Evolutionary conservation across 2,797 vertebrate species (phyloP), one percentile per base, ranked within the genome.

Genomic region (Orestias chungarensis): DNA sequence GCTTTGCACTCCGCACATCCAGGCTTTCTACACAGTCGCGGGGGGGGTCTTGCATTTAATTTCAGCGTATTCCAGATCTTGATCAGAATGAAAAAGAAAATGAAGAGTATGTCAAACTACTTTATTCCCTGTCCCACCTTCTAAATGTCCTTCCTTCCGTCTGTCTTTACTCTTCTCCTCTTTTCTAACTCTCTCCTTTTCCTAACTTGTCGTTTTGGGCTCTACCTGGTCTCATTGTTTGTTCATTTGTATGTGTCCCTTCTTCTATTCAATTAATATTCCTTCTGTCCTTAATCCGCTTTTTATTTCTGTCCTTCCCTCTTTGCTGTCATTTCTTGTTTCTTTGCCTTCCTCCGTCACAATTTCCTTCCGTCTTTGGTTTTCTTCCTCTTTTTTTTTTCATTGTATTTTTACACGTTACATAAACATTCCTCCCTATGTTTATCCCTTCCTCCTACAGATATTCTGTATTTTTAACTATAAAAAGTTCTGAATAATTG

Each of bases 1-100:
- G 64, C 54, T 31, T 59, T 74, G 72, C 54, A 44, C 38, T 78
- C 35, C 54, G 44, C 52, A 61, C 40, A 54, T 62, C 38, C 59
- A 42, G 11, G 35, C 23, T 62, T 42, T 23, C 59, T 62, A 42
- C 23, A 14, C 35, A 42, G 59, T 40, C 59, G n/a, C n/a, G 25
- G 38, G 59, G 25, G 42, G 25, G 25, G 23, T 62, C 59, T 62
- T 12, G 6, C n/a, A 42, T 62, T 62, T 62, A n/a, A 42, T 42
- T 40, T 14, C 59, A 40, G 59, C 15, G 38, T 42, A 40, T 62
- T 25, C 38, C 25, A 6, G 59, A 42, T 62, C 59, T 40, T 35
- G 59, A 62, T 42, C n/a, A 42, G 59, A 62, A 40, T 62, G n/a
- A 40, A 62, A 62, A 54, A 40, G 15, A n/a, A 62, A 35, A 59